Conservation (phyloP, 2,797 vertebrate genomes). For the Lateolabrax maculatus region DNA sequence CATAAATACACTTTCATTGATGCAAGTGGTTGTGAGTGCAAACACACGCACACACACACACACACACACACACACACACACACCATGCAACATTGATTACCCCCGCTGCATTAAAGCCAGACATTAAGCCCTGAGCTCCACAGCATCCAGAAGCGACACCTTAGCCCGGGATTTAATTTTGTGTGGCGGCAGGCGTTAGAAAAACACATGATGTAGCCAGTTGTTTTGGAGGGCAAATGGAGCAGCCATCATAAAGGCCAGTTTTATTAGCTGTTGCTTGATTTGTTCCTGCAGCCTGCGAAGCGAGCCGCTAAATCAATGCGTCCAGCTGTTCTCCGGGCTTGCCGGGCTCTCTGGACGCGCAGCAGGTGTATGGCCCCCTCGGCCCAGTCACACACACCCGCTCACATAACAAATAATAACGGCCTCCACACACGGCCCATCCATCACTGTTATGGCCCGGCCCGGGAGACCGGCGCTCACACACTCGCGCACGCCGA, state of each 20-base stretch:
- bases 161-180: constrained; percentile 92
- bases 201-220: constrained; percentile 98
- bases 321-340: constrained; percentile 93
- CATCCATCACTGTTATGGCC: constrained; percentile 96
- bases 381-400: constrained; percentile 89
- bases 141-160: constrained; percentile 93
- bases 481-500: constrained; percentile 70
- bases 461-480: constrained; percentile 85
- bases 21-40: constrained; percentile 25
- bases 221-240: constrained; percentile 91
- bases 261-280: constrained; percentile 99
- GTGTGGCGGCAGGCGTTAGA: constrained; percentile 91
- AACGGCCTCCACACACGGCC: constrained; percentile 93
- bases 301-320: constrained; percentile 96
- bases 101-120: constrained; percentile 86
- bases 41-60: constrained; percentile 4
- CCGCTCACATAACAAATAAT: constrained; percentile 96
- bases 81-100: constrained; percentile 82
- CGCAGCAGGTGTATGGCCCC: constrained; percentile 97
- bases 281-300: constrained; percentile 96
- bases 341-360: constrained; percentile 86
- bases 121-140: constrained; percentile 76
- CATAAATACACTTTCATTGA: not conserved
- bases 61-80: constrained; percentile 17
- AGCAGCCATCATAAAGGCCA: constrained; percentile 90